Base-by-base conservation (phyloP, 2,113 vertebrate genomes). In the Pagrus major region DNA sequence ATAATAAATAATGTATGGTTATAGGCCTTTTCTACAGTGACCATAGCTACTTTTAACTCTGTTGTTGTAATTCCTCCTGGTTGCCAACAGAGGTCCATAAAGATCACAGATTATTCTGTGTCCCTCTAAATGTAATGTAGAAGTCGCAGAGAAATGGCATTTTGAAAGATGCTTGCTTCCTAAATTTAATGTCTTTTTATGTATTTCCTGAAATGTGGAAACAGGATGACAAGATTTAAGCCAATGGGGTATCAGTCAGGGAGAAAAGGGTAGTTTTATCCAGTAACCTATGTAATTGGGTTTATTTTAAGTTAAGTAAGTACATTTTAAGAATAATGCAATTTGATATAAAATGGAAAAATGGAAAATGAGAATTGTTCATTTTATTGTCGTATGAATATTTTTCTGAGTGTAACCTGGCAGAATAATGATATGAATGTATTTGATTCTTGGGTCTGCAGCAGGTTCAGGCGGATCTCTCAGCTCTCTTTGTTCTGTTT, bases 41-140 rank as follows among this genome's bases (percentile, higher is more conserved):
- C 18, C 31, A 58, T 1, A 15, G 39, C 16, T 21, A 51, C 11
- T 12, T 1, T 25, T 20, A 15, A 27, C 42, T n/a, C 8, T 18
- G 6, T 6, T 64, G 25, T 15, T 84, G 81, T 73, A 73, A 51
- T 89, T 80, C 29, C 14, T 15, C 10, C 11, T 64, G 15, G 2
- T 37, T 54, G 47, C 83, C 87, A 89, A 1, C 25, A 86, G 89
- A 88, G 75, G 87, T 73, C 84, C 6, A 41, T 33, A 80, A 41
- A 78, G 37, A 59, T 71, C 58, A 60, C 0, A 29, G 3, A 42
- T 78, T 41, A 55, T 64, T 41, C 63, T 12, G 27, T n/a, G 0
- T n/a, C 14, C 6, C 5, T 55, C 6, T 12, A 11, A 60, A 61
- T 25, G 44, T 3, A 47, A 7, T 2, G 3, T 46, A 52, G 5